A percentile compares a stretch with the other conserved stretches of the same genome.
Conservation (phyloP, 1,140 invertebrate genomes). For the Pomacea maculata region DNA sequence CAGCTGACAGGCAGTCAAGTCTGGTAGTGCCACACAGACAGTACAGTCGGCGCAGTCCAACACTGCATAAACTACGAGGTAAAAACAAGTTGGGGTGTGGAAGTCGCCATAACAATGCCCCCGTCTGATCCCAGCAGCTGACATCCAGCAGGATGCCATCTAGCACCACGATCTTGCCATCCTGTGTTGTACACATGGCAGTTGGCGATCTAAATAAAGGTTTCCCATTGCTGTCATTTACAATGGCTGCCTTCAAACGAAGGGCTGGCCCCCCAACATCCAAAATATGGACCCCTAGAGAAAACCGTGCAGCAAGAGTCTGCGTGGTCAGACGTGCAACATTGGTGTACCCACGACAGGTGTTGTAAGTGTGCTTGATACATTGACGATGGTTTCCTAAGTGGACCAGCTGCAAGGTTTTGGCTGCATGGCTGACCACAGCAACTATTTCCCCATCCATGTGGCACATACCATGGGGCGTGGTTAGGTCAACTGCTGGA, state of each 20-base stretch:
- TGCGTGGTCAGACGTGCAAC: constrained; percentile 1
- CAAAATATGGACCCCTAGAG: constrained; percentile 13
- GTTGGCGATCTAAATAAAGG: constrained; percentile 13
- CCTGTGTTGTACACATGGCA: constrained; percentile 16
- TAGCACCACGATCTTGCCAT: constrained; percentile 15
- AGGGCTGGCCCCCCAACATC: constrained; percentile 14
- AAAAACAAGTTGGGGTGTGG: constrained; percentile 2
- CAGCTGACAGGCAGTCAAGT: constrained; percentile 10
- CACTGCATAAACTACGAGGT: constrained; percentile 13
- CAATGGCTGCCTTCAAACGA: constrained; percentile 11
- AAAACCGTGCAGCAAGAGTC: constrained; percentile 13
- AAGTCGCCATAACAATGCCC: neutral
- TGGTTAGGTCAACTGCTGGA: constrained; percentile 4
- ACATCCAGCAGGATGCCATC: constrained; percentile 3
- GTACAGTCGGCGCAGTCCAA: constrained; percentile 12
- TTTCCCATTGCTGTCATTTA: constrained; percentile 19
- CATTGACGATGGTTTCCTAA: neutral
- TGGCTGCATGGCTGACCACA: constrained; percentile 17
- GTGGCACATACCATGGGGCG: constrained; percentile 17
- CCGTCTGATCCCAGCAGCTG: constrained; percentile 17
- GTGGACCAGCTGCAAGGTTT: constrained; percentile 14
- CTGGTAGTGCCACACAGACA: neutral
- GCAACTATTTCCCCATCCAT: constrained; percentile 8
- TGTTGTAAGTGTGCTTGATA: constrained; percentile 15
- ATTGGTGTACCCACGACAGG: constrained; percentile 11